These are phyloP conservation scores for Oedothorax gibbosus DNA, from an alignment of 1,140 invertebrate genomes.

Conservation along the genomic window DNA sequence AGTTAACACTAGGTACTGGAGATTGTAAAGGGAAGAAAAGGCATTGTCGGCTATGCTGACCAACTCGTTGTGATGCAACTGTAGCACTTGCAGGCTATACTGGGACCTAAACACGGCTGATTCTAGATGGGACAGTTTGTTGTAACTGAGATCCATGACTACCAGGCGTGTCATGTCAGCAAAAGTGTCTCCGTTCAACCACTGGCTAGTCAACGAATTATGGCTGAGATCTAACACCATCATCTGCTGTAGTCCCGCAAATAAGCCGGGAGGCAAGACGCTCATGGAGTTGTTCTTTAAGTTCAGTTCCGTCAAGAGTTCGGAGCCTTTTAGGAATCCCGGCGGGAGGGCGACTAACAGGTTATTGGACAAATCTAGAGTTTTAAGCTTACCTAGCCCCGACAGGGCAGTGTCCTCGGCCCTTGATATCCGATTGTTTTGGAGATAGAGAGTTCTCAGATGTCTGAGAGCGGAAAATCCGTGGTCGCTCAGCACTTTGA, in stretches of 20 bases:
- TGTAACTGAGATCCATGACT: slow-evolving; percentile 85
- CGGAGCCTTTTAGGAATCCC: slow-evolving; percentile 80
- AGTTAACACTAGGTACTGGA: slow-evolving; percentile 83
- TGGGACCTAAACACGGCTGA: slow-evolving; percentile 84
- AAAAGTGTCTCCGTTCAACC: slow-evolving; percentile 84
- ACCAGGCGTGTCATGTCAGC: slow-evolving; percentile 87
- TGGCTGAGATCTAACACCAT: slow-evolving; percentile 86
- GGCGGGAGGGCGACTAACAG: slow-evolving; percentile 86
- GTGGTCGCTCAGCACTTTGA: slow-evolving; percentile 80
- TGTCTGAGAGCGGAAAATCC: slow-evolving; percentile 81
- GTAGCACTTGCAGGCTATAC: slow-evolving; percentile 84
- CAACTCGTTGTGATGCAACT: slow-evolving; percentile 82
- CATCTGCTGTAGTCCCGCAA: slow-evolving; percentile 83
- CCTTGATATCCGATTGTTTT: slow-evolving; percentile 80
- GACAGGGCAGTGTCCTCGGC: slow-evolving; percentile 79
- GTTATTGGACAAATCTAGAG: slow-evolving; percentile 83
- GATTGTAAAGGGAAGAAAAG: slow-evolving; percentile 84
- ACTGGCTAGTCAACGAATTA: slow-evolving; percentile 85
- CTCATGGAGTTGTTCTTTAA: slow-evolving; percentile 87
- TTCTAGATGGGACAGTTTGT: slow-evolving; percentile 83
- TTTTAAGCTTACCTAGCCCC: slow-evolving; percentile 76
- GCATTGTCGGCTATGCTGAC: slow-evolving; percentile 83
- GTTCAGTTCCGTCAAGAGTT: slow-evolving; percentile 83
- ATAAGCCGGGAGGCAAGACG: slow-evolving; percentile 80
- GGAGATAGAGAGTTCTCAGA: slow-evolving; percentile 80